Base-by-base conservation (phyloP, 1,140 invertebrate genomes). In the Parapsyche elsis region DNA sequence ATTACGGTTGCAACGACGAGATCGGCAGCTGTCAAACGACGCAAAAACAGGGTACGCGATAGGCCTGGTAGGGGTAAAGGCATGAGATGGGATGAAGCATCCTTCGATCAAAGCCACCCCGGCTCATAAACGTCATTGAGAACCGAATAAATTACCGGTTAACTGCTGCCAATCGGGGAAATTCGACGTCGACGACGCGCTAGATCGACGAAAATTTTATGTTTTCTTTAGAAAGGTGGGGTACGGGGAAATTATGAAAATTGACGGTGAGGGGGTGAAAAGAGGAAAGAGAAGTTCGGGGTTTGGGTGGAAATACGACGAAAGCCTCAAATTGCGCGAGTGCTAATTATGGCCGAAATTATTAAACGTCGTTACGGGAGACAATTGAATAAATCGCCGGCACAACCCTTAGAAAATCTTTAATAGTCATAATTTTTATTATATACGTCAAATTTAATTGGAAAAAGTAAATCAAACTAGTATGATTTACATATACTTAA, bases 61-160 rank as follows among this genome's bases (percentile, higher is more conserved):
- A 1, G 30, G 30, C n/a, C n/a, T n/a, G 30, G 7, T 38, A 7
- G 30, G 30, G 30, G 7, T 38, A 38, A 38, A 4, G 30, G 30
- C 2, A 38, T 38, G 30, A 7, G 30, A 4, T 7, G 30, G 30
- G 30, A 38, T 38, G 30, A 38, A 38, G 30, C 30, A 67, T 67
- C 64, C 64, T 10, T 57, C 53, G 14, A 16, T 57, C 14, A 38
- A 71, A 44, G 5, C 24, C 24, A 14, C 14, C 16, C 67, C 67
- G 30, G 30, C 67, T 71, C 67, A 71, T 71, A 71, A 71, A 71
- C 71, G 45, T 74, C 71, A 23, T 14, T 49, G 71, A 49, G 12
- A 57, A 53, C 46, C 44, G 73, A 57, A 75, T 53, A 75, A 75
- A 75, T 53, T 75, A 21, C 38, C 71, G 45, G 71, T 73, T 73